Base-by-base conservation (phyloP, 2,797 vertebrate genomes). In the Amphiprion clarkii region DNA sequence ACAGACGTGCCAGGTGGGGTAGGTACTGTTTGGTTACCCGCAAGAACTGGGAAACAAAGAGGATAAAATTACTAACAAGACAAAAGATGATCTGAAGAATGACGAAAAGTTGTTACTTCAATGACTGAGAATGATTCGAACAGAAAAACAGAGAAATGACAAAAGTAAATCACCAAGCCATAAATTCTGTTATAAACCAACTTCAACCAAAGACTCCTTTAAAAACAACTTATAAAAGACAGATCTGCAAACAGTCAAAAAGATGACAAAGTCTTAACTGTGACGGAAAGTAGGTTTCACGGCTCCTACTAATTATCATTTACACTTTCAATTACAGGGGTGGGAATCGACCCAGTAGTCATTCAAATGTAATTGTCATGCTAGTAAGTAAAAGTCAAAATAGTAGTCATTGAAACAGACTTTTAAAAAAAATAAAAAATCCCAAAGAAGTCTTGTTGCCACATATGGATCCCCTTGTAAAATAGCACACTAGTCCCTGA, bases 21-120 rank as follows among this genome's bases (percentile, higher is more conserved):
- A 99, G 95, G 92, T 98, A 99, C 92, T 98, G 98, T 91, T 99
- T 99, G 0, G 97, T 99, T 89, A 99, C 94, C 33, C 98, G 95
- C 85, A 99, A 93, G 90, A 99, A 99, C 98, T 99, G 86, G 3
- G n/a, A 54, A 29, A 48, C 9, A 71, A 10, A 62, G 16, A 42
- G 3, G 19, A 33, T 11, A 5, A 25, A 54, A 44, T 51, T 3
- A 44, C 42, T 44, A 3, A 21, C n/a, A 11, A 21, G 48, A 11
- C 11, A 51, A 7, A 48, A 19, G 1, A 7, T 8, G 2, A 19
- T 48, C 6, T 48, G 44, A 48, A 42, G 1, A 49, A 19, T 6
- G 10, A 3, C 12, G 36, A 12, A 39, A 72, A 62, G 74, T 81
- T 73, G 74, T 71, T 75, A 1, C 31, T 56, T 54, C 44, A 1